A percentile compares a stretch with the other conserved stretches of the same genome.
Evolutionary conservation across 2,888 invertebrate species (phyloP).

Genomic region (Zaprionus bogoriensis): DNA sequence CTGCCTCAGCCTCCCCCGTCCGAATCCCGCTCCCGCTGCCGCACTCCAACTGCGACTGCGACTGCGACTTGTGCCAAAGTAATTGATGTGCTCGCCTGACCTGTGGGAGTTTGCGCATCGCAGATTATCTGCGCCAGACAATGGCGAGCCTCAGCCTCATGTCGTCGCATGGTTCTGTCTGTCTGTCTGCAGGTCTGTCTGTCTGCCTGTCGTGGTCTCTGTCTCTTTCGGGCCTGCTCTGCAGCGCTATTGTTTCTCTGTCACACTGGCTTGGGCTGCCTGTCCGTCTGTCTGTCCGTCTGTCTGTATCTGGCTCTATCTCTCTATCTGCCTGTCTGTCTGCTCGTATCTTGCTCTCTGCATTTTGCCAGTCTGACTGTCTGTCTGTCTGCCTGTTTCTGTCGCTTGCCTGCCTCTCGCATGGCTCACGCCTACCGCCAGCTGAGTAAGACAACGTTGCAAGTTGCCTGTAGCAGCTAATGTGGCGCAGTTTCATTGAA

Average conservation of each 20-base stretch:
- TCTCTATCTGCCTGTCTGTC: no score
- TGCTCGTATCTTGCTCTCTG: neutral
- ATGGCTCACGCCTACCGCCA: neutral
- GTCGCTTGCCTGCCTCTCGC: no score
- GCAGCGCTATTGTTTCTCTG: no score
- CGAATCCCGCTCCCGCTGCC: neutral
- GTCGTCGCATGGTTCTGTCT: slow-evolving; percentile 47
- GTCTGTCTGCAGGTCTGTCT: neutral
- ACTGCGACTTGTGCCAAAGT: slow-evolving; percentile 79
- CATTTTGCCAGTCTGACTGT: no score
- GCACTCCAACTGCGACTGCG: slow-evolving; percentile 5
- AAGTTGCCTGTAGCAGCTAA: slow-evolving; percentile 15
- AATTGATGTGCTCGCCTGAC: slow-evolving; percentile 81
- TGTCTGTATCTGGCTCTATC: neutral
- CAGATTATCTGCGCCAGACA: slow-evolving; percentile 81
- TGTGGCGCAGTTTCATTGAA: slow-evolving; percentile 54
- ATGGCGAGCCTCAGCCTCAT: slow-evolving; percentile 68
- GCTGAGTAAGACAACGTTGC: neutral
- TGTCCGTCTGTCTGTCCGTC: no score
- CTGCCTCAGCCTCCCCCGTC: no score
- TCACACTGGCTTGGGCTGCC: no score
- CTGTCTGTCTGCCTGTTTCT: neutral
- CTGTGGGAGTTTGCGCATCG: slow-evolving; percentile 81
- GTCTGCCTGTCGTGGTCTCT: neutral
- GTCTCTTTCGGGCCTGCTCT: no score